Evolutionary conservation across 2,797 vertebrate species (phyloP).

Genomic region (Cossypha dichroa): DNA sequence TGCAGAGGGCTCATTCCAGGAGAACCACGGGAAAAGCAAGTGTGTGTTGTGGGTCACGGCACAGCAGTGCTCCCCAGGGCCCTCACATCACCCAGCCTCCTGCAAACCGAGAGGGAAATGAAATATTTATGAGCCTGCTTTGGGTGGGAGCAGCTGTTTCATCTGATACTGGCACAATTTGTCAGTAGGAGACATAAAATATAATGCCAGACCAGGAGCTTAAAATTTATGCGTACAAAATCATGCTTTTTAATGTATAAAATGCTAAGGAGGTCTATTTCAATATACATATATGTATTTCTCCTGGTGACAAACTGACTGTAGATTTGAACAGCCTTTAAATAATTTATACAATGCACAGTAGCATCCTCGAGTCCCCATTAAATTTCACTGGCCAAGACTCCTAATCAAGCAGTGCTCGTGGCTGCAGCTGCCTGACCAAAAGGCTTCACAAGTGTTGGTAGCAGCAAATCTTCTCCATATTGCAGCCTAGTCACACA

Average conservation of each 20-base stretch:
- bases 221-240: not conserved
- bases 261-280: not conserved
- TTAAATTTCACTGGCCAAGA: not conserved
- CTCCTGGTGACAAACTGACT: not conserved
- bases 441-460: not conserved
- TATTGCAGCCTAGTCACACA: not conserved
- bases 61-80: accelerated
- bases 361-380: not conserved
- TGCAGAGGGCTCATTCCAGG: not conserved
- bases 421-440: not conserved
- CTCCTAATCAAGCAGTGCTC: not conserved
- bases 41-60: accelerated
- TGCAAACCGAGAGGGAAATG: not conserved
- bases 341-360: not conserved
- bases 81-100: not conserved
- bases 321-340: not conserved
- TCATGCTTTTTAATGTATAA: not conserved
- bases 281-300: not conserved
- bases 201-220: not conserved
- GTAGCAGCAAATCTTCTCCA: not conserved
- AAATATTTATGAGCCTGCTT: constrained; percentile 44
- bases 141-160: constrained; percentile 49
- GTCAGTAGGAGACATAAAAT: not conserved
- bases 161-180: not conserved
- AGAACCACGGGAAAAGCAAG: accelerated